Percentiles rank a stretch among this genome's conserved stretches.
phyloP scores from a whole-genome alignment of 2,888 invertebrate species.

The Meandrusa payeni region DNA sequence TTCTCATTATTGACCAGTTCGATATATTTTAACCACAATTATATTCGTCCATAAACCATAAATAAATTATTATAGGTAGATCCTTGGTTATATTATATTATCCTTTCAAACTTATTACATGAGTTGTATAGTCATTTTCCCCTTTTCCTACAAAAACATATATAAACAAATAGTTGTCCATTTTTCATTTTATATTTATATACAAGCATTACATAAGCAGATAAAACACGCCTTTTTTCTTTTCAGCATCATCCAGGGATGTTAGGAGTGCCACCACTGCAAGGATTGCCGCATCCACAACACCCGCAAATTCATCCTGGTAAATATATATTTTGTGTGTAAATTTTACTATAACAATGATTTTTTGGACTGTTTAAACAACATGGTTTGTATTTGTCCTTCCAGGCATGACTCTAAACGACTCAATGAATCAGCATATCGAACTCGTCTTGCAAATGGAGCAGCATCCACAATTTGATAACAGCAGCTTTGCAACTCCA shows the following conservation, averaged over 20 bases:
- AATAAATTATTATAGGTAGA: no score
- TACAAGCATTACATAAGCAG: constrained; percentile 7
- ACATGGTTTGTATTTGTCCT: no score
- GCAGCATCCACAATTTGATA: constrained; percentile 76
- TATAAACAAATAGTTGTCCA: constrained; percentile 7
- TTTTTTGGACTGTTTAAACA: not conserved
- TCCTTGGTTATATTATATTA: no score
- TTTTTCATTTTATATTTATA: no score
- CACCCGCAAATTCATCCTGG: constrained; percentile 77
- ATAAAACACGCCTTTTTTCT: constrained; percentile 21
- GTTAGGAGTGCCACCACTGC: constrained; percentile 71
- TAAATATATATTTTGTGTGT: constrained; percentile 33
- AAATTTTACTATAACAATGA: no score
- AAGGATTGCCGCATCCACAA: constrained; percentile 79
- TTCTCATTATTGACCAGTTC: no score
- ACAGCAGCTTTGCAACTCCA: constrained; percentile 72
- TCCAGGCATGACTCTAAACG: constrained; percentile 76
- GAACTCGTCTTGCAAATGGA: constrained; percentile 78
- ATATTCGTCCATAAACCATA: no score
- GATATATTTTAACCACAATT: no score
- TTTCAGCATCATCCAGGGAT: constrained; percentile 78
- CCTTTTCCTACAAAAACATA: constrained; percentile 24
- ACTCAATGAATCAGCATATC: constrained; percentile 79
- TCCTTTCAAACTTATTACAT: no score
- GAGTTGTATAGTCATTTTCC: no score